Percentiles rank a stretch among this genome's conserved stretches.
These are phyloP conservation scores for Callyntrura guangdongensis DNA, from an alignment of 2,888 invertebrate species.

Conservation along the genomic window DNA sequence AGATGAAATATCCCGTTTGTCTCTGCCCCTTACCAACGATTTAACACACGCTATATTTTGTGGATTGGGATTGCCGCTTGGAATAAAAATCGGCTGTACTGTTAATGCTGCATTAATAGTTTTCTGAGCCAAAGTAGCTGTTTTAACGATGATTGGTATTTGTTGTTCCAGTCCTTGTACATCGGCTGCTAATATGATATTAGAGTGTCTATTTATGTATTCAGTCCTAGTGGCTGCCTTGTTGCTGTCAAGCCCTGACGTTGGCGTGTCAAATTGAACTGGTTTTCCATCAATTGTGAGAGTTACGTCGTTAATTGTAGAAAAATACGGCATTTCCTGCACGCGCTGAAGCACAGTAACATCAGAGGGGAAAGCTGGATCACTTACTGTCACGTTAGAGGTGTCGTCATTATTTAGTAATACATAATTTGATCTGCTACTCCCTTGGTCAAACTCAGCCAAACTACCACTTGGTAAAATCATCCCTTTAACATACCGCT, in stretches of 20 bases:
- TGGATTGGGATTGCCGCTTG: background rate
- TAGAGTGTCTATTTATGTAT: background rate
- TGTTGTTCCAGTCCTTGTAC: constrained; percentile 39
- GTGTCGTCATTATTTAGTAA: no score
- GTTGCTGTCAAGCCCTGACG: background rate
- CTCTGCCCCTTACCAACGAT: background rate
- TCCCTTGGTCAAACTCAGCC: no score
- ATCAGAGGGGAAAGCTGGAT: no score
- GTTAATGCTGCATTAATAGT: constrained; percentile 42
- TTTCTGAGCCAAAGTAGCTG: constrained; percentile 59
- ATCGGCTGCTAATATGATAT: constrained; percentile 19
- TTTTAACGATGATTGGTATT: constrained; percentile 50
- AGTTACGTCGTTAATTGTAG: constrained; percentile 41
- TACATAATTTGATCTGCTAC: no score
- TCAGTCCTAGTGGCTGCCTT: background rate
- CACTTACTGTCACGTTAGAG: no score
- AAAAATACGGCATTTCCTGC: background rate
- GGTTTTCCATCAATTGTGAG: constrained; percentile 67
- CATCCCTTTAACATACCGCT: no score
- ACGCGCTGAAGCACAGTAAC: no score
- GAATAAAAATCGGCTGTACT: background rate
- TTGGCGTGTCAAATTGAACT: constrained; percentile 12
- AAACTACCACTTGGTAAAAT: no score
- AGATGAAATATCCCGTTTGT: background rate
- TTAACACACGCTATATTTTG: background rate